Base-by-base conservation (phyloP, 30 jellyfish, hydroid and myxozoan species). In the Chironex yamaguchii region DNA sequence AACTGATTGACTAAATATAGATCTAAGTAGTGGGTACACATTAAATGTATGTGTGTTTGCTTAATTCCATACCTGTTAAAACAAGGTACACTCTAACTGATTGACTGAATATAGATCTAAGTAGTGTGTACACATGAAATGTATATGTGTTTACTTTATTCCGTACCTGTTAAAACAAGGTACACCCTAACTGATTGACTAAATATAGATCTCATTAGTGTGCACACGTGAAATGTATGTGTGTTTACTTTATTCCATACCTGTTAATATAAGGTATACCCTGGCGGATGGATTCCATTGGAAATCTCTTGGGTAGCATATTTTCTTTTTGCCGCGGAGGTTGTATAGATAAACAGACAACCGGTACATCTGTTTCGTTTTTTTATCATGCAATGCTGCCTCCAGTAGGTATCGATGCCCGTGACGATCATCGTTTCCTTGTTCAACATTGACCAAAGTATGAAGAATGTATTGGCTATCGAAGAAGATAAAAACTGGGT, bases 401-500 rank as follows among this genome's bases (percentile, higher is more conserved):
- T 88, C 97, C 25, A 88, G 23, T 17, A 88, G 52, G 27, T 63
- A 88, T 13, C 97, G 79, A 58, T 79, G 62, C 11, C 97, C 97
- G 22, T 34, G 6, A 2, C 49, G 69, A 0, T 67, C 90, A 29
- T 76, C 96, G 52, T 84, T 53, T 17, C 62, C 67, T 67, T 69
- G 84, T 67, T 88, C 97, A 1, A 88, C 97, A 51, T 88, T 88
- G 33, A 88, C 97, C 2, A 88, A 64, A 33, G 97, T 88, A 67
- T 88, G 97, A 0, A 88, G 49, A 22, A 51, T 68, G 66, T 23
- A 88, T 30, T 90, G 94, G 34, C 97, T 88, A 49, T 20, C 48
- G 65, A 53, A 0, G 28, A 21, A 52, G 33, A n/a, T 30, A 72
- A 11, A 14, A 12, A 14, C n/a, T n/a, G n/a, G n/a, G n/a, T n/a